Percentiles rank a stretch among this genome's conserved stretches.
These are phyloP conservation scores for Melozone crissalis DNA, from an alignment of 2,113 vertebrate species.

Conservation along the genomic window DNA sequence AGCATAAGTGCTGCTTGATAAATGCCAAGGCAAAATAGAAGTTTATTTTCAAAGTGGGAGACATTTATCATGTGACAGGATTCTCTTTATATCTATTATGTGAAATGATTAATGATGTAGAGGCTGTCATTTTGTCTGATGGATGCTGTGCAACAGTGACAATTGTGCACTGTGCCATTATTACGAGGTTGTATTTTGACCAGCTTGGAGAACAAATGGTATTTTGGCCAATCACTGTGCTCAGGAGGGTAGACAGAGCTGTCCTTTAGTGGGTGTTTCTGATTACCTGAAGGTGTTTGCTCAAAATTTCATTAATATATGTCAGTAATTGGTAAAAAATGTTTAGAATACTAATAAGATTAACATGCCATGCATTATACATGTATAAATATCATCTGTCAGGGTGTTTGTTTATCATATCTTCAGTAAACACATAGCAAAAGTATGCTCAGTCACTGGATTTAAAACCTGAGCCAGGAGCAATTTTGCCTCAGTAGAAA, in stretches of 20 bases:
- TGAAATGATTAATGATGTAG: constrained; percentile 68
- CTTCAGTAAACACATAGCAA: not conserved
- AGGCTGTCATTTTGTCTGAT: constrained; percentile 61
- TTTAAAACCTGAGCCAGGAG: not conserved
- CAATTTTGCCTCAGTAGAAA: not conserved
- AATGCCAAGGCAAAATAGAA: constrained; percentile 65
- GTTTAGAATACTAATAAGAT: constrained; percentile 23
- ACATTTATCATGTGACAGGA: constrained; percentile 64
- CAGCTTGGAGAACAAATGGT: constrained; percentile 33
- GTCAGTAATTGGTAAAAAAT: constrained; percentile 18
- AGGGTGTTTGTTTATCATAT: not conserved
- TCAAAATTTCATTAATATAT: constrained; percentile 22
- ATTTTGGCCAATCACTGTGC: constrained; percentile 30
- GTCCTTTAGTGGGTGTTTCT: constrained; percentile 13
- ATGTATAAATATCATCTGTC: constrained; percentile 12
- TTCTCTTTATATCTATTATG: constrained; percentile 62
- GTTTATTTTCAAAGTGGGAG: constrained; percentile 63
- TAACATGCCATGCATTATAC: not conserved
- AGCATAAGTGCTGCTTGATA: constrained; percentile 51
- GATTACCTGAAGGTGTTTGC: constrained; percentile 33
- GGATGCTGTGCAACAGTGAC: constrained; percentile 59
- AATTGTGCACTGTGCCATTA: constrained; percentile 44
- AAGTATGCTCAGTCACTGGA: not conserved
- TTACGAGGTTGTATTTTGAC: constrained; percentile 19
- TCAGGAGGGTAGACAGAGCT: not conserved